These are phyloP conservation scores for Leucoraja erinaceus DNA, from an alignment of 2,113 vertebrate genomes.

Conservation along the genomic window DNA sequence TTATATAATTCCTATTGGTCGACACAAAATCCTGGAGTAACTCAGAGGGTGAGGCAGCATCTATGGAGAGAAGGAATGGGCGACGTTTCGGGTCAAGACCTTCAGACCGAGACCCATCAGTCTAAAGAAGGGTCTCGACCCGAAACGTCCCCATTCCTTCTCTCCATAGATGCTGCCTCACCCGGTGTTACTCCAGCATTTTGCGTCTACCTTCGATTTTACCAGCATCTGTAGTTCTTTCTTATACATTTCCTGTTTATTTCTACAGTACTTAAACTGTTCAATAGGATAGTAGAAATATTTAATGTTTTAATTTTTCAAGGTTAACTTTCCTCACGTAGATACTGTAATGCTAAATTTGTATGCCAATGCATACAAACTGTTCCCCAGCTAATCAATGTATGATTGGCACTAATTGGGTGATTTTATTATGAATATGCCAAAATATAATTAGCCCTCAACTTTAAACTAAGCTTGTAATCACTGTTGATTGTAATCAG, in stretches of 20 bases:
- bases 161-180: too few species aligned
- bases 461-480: constrained; percentile 15
- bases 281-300: not conserved
- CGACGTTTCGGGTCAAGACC: too few species aligned
- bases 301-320: not conserved
- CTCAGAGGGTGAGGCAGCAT: too few species aligned
- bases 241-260: not conserved
- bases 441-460: constrained; percentile 6
- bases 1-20: too few species aligned
- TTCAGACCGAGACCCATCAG: too few species aligned
- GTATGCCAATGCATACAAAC: constrained; percentile 1
- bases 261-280: not conserved
- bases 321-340: not conserved
- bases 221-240: too few species aligned
- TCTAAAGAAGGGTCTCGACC: too few species aligned
- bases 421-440: constrained; percentile 34
- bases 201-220: too few species aligned
- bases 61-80: too few species aligned
- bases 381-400: not conserved
- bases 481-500: constrained; percentile 31
- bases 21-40: too few species aligned
- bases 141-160: too few species aligned
- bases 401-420: constrained; percentile 28
- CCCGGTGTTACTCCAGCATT: too few species aligned
- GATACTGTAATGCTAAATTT: not conserved